Evolutionary conservation across 2,888 invertebrate genomes (phyloP).

Genomic region (Acanthoscelides obtectus): DNA sequence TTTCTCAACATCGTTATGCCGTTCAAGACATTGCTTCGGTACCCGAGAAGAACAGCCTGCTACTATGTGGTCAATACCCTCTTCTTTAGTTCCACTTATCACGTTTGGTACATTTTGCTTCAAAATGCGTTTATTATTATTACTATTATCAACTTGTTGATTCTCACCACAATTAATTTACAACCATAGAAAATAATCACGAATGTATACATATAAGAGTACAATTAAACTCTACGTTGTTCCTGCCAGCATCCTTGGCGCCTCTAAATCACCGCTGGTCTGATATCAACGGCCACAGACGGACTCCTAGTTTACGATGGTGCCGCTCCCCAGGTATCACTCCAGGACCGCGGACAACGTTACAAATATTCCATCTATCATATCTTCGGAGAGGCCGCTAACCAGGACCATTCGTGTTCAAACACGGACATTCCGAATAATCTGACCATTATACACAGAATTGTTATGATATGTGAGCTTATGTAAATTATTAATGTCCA

Average conservation of each 20-base stretch:
- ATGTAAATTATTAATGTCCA: not conserved
- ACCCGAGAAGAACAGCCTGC: no score
- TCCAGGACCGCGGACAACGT: conserved; percentile 17
- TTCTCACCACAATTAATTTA: not conserved
- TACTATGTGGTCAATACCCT: no score
- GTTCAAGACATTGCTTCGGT: no score
- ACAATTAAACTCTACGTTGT: not conserved
- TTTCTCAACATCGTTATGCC: no score
- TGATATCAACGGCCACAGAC: conserved; percentile 2
- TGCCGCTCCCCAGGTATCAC: conserved; percentile 24
- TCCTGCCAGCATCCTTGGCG: not conserved
- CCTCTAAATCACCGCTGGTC: not conserved
- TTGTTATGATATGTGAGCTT: not conserved
- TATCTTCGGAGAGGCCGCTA: not conserved
- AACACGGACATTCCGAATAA: not conserved
- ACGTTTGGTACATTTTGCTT: no score
- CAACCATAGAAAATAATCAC: not conserved
- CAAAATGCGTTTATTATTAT: no score
- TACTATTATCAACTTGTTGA: no score
- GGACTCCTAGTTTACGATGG: conserved; percentile 28
- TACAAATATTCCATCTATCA: conserved; percentile 25
- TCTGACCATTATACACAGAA: not conserved
- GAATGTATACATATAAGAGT: not conserved
- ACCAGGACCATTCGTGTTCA: not conserved
- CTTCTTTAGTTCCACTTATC: no score